Base-by-base conservation (phyloP, 2,888 invertebrate species). In the Drosophila stalkeri region DNA sequence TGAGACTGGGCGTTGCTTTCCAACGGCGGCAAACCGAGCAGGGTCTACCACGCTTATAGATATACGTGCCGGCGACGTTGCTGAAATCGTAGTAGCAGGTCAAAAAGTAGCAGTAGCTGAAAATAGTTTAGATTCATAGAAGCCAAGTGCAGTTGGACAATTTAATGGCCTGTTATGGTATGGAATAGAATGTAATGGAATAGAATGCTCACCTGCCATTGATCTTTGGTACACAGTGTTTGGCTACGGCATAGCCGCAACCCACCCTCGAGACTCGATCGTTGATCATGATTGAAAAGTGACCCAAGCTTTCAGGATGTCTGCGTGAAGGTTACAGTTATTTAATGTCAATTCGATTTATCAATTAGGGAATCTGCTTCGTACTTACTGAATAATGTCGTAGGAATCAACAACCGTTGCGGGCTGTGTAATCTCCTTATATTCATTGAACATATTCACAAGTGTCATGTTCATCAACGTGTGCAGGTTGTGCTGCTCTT, bases 221-320 rank as follows among this genome's bases (percentile, higher is more conserved):
- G n/a, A n/a, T n/a, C n/a, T n/a, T n/a, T n/a, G n/a, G n/a, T n/a
- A n/a, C n/a, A n/a, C n/a, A n/a, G 23, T 69, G 9, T 0, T 31
- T 55, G 6, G 59, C 90, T 3, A 55, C 6, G 0, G 44, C 67
- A 14, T 80, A n/a, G 8, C 55, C 75, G 37, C 86, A 86, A 5
- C 86, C 86, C n/a, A 90, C 63, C 3, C 90, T 81, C 0, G 90
- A 88, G 5, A 79, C 71, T 0, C 79, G 89, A 69, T 86, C 86
- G 37, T 18, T 88, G 18, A 61, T 14, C 1, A 86, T 37, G 0
- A 69, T 31, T 6, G 81, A 41, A 31, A 86, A 77, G 31, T 89
- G 79, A 0, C 37, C 78, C 2, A 5, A 0, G 14, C 4, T 9
- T 3, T 14, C 8, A 14, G 2, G 51, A 33, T 77, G 41, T 0